These are phyloP conservation scores for Drosophila colorata DNA, from an alignment of 2,888 invertebrate genomes.

Conservation along the genomic window DNA sequence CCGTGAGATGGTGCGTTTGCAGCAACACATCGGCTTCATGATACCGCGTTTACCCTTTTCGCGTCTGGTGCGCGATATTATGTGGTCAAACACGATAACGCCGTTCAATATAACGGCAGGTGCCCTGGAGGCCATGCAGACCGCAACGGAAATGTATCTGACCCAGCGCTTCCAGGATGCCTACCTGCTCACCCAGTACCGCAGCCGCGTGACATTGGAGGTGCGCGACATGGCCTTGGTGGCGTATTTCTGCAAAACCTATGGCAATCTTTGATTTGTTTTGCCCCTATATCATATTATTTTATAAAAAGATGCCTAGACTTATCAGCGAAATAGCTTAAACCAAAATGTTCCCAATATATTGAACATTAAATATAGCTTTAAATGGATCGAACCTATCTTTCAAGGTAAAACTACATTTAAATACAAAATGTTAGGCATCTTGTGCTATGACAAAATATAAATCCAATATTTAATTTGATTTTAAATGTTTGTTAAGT, in stretches of 20 bases:
- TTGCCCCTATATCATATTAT: no score
- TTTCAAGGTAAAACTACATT: no score
- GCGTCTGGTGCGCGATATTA: conserved; percentile 85
- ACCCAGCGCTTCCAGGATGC: conserved; percentile 86
- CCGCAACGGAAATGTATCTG: conserved; percentile 86
- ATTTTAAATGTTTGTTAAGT: no score
- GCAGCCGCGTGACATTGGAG: conserved; percentile 85
- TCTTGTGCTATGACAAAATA: no score
- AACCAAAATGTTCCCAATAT: not conserved
- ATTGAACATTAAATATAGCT: no score
- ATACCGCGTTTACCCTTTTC: conserved; percentile 85
- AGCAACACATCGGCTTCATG: conserved; percentile 50
- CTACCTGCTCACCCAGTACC: conserved; percentile 84
- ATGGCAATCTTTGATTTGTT: conserved; percentile 24
- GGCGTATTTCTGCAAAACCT: conserved; percentile 39
- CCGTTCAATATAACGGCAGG: conserved; percentile 76
- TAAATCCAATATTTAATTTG: no score
- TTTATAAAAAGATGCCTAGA: no score
- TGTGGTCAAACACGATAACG: conserved; percentile 57
- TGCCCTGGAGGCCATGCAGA: conserved; percentile 86
- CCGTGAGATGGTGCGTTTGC: conserved; percentile 53
- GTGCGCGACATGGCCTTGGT: conserved; percentile 85
- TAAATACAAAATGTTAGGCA: no score
- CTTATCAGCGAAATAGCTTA: no score
- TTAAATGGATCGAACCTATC: no score